Percentiles rank a stretch among this genome's conserved stretches.
These are phyloP conservation scores for Xestia ashworthii DNA, from an alignment of 2,888 invertebrate species.

Conservation along the genomic window DNA sequence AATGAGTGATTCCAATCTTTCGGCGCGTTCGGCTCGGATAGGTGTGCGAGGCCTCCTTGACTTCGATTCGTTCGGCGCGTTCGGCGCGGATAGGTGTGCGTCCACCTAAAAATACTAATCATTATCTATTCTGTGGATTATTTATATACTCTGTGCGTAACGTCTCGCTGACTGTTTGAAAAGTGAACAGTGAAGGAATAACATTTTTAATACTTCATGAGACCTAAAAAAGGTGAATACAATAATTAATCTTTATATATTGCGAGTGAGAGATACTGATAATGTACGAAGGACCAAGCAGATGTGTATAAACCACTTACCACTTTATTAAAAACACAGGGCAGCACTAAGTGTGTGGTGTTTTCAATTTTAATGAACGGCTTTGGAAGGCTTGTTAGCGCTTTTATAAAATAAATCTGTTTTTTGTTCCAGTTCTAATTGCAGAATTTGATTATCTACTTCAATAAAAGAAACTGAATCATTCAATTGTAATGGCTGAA, in stretches of 20 bases:
- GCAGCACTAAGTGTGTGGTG: neutral
- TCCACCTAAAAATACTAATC: too few relatives aligned
- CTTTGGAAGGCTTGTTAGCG: neutral
- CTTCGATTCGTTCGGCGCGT: too few relatives aligned
- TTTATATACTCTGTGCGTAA: too few relatives aligned
- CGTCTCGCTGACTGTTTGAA: slow-evolving; percentile 35
- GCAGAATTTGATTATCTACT: neutral
- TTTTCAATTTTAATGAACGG: neutral
- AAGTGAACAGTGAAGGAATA: slow-evolving; percentile 28
- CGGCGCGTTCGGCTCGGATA: too few relatives aligned
- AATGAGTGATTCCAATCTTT: too few relatives aligned
- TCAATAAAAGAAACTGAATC: neutral
- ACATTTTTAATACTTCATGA: neutral
- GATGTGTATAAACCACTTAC: neutral
- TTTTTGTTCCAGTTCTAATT: slow-evolving; percentile 17
- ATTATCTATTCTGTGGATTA: too few relatives aligned
- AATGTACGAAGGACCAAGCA: neutral
- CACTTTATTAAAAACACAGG: neutral
- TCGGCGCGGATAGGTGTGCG: too few relatives aligned
- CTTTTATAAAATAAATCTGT: neutral
- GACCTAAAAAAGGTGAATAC: neutral
- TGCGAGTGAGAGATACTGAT: neutral
- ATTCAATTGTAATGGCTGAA: slow-evolving; percentile 43
- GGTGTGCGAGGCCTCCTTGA: too few relatives aligned
- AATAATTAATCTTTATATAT: neutral